Percentiles rank a stretch among this genome's conserved stretches.
These are phyloP conservation scores for Botia almorhae DNA, from an alignment of 2,797 vertebrate genomes.

Conservation along the genomic window DNA sequence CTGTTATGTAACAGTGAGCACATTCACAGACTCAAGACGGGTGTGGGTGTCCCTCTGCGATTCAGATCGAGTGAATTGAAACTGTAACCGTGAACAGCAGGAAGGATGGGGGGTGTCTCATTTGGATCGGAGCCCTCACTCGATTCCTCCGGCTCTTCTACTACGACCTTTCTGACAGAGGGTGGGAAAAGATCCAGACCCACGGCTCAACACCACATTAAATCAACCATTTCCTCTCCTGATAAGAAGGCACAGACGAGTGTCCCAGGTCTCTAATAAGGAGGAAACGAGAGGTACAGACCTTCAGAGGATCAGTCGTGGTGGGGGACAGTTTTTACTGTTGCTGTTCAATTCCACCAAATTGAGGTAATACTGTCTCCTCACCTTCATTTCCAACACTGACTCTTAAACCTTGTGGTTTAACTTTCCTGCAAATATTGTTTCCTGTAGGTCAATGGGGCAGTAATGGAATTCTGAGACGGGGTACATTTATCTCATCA, in stretches of 20 bases:
- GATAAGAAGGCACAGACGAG: constrained; percentile 71
- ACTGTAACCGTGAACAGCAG: constrained; percentile 11
- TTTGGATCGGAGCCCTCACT: constrained; percentile 20
- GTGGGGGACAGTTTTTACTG: constrained; percentile 63
- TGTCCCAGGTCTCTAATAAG: constrained; percentile 72
- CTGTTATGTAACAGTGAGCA: constrained; percentile 43
- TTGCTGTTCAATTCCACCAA: neutral
- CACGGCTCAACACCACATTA: constrained; percentile 72
- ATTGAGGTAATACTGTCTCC: too few species aligned
- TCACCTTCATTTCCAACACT: too few species aligned
- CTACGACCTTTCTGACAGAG: constrained; percentile 54
- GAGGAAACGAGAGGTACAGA: constrained; percentile 64
- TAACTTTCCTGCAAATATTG: too few species aligned
- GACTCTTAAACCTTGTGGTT: too few species aligned
- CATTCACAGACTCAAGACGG: constrained; percentile 31
- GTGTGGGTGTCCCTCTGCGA: constrained; percentile 34
- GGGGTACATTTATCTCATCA: neutral
- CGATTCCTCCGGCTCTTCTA: constrained; percentile 48
- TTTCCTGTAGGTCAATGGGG: neutral
- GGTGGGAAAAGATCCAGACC: constrained; percentile 66
- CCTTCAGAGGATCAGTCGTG: constrained; percentile 63
- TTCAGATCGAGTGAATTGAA: constrained; percentile 35
- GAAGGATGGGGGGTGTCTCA: constrained; percentile 43
- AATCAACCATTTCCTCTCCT: constrained; percentile 76
- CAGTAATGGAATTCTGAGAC: neutral